A percentile compares a stretch with the other conserved stretches of the same genome.
These are phyloP conservation scores for Tenthredo mesomela DNA, from an alignment of 2,888 invertebrate species.

Conservation along the genomic window DNA sequence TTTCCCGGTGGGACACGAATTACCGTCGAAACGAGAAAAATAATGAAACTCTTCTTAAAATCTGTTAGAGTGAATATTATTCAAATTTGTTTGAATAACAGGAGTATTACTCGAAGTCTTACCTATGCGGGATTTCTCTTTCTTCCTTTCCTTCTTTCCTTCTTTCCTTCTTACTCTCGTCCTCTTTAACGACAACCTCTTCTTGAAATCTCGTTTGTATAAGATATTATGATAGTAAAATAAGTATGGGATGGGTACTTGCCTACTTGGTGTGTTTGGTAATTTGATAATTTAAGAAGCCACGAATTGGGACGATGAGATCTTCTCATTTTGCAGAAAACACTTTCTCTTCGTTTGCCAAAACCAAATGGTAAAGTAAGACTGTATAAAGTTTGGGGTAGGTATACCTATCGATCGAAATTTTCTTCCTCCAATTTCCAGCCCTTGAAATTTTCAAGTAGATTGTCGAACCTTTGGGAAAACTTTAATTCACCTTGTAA, in stretches of 20 bases:
- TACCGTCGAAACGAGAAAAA: slow-evolving; percentile 64
- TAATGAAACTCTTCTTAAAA: slow-evolving; percentile 67
- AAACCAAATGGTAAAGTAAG: not conserved
- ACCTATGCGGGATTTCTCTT: slow-evolving; percentile 29
- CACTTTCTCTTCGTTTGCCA: not conserved
- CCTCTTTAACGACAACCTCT: not conserved
- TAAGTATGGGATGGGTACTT: not conserved
- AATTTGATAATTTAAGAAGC: not conserved
- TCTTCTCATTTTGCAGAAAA: not conserved
- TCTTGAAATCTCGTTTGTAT: not conserved
- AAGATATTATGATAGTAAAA: slow-evolving; percentile 11
- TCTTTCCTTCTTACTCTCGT: not conserved
- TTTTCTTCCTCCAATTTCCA: slow-evolving; percentile 21
- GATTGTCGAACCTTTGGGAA: slow-evolving; percentile 11
- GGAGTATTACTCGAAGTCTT: slow-evolving; percentile 46
- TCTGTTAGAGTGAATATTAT: slow-evolving; percentile 70
- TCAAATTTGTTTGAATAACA: slow-evolving; percentile 68
- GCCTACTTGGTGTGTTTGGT: not conserved
- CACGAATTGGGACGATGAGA: not conserved
- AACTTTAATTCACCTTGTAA: slow-evolving; percentile 41
- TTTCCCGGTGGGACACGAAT: slow-evolving; percentile 64
- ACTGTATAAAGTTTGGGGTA: not conserved
- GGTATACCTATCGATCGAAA: not conserved
- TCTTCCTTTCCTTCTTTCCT: too few species aligned
- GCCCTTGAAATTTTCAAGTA: slow-evolving; percentile 33